A percentile compares a stretch with the other conserved stretches of the same genome.
These are phyloP conservation scores for Neuroterus valhalla DNA, from an alignment of 1,140 invertebrate species.

Conservation along the genomic window DNA sequence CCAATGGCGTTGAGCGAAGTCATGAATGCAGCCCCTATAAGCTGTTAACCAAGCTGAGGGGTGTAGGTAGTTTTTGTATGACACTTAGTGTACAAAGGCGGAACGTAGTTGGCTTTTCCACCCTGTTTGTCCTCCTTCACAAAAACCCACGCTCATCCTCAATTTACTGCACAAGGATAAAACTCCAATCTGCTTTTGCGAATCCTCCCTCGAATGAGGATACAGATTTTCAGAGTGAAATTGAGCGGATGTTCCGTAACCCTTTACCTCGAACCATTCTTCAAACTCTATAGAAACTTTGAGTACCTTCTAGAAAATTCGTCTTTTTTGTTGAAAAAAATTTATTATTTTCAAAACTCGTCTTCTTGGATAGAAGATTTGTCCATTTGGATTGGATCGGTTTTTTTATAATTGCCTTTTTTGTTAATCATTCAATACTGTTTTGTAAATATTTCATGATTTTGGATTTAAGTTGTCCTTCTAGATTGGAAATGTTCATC, in stretches of 20 bases:
- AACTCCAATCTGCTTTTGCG: constrained; percentile 11
- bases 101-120: constrained; percentile 58
- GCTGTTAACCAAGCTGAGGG: constrained; percentile 59
- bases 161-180: constrained; percentile 3
- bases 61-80: constrained; percentile 58
- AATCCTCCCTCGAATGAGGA: background rate
- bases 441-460: no score
- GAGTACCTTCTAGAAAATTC: no score
- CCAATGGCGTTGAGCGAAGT: constrained; percentile 47
- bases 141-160: constrained; percentile 21
- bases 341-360: no score
- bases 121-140: constrained; percentile 16
- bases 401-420: no score
- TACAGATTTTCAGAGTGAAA: constrained; percentile 30
- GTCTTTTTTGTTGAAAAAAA: no score
- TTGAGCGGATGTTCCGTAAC: constrained; percentile 14
- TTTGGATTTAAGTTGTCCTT: no score
- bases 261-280: no score
- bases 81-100: constrained; percentile 61
- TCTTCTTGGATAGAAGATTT: no score
- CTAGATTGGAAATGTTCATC: no score
- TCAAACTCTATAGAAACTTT: no score
- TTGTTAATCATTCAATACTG: no score
- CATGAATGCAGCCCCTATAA: constrained; percentile 62
- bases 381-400: no score